Base-by-base conservation (phyloP, 1,140 invertebrate genomes). In the Pectinophora gossypiella region DNA sequence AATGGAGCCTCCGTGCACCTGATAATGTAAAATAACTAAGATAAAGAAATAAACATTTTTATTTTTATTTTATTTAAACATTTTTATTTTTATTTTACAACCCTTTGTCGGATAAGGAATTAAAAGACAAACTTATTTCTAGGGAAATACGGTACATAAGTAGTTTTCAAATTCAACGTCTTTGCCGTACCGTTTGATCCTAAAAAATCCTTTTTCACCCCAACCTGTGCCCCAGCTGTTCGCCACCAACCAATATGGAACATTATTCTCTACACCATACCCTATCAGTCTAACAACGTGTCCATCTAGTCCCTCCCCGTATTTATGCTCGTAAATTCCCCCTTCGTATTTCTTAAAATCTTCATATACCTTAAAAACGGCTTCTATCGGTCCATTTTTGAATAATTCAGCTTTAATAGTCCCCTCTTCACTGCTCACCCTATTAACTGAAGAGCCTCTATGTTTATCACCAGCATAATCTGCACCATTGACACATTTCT, bases 181-280 rank as follows among this genome's bases (percentile, higher is more conserved):
- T n/a, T n/a, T n/a, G n/a, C n/a, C n/a, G n/a, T n/a, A n/a, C n/a
- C n/a, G n/a, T n/a, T n/a, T n/a, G 43, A 97, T 96, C 73, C 95
- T 95, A 89, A 97, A 97, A 68, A 90, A 93, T 12, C 96, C 95
- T 76, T 91, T 85, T 69, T 92, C 89, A 32, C 91, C 95, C 95
- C 95, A 97, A 68, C 95, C 94, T 9, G 86, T 87, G 77, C 96
- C 96, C 95, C 96, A 97, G 0, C 94, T 96, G 85, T 97, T 97
- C 38, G 94, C 95, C 54, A 95, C 89, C 0, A 95, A 82, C 96
- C 96, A 98, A 71, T 96, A 98, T 5, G 92, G 91, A 10, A 89
- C 89, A 0, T 89, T 89, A 51, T 92, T 89, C 68, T 95, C 94
- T 4, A 90, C 90, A 15, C 95, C 95, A 93, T 94, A 96, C 18